phyloP scores from a whole-genome alignment of 2,888 invertebrate genomes.

The Ariolimax columbianus region DNA sequence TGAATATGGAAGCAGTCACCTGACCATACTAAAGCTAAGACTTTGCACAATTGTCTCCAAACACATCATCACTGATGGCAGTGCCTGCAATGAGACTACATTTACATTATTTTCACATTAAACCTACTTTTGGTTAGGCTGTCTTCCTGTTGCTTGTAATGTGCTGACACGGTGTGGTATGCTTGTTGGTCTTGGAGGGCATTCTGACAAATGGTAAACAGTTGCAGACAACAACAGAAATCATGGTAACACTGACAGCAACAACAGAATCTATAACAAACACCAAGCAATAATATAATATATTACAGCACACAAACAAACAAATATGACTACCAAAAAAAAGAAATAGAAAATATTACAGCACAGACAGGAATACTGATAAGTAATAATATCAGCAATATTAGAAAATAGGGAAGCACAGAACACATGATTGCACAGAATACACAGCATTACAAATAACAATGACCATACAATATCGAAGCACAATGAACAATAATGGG shows the following conservation, averaged over 20 bases:
- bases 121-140: slow-evolving; percentile 52
- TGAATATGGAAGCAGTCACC: too few relatives aligned
- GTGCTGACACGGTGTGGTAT: not conserved
- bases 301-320: not conserved
- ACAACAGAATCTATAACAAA: not conserved
- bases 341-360: not conserved
- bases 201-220: not conserved
- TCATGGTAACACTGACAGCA: not conserved
- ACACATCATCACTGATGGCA: too few relatives aligned
- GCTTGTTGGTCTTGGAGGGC: slow-evolving; percentile 29
- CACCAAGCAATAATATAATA: too few relatives aligned
- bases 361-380: not conserved
- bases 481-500: too few relatives aligned
- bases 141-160: slow-evolving; percentile 13
- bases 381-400: not conserved
- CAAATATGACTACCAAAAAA: not conserved
- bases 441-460: too few relatives aligned
- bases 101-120: not conserved
- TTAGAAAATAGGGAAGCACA: too few relatives aligned
- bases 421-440: too few relatives aligned
- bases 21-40: too few relatives aligned
- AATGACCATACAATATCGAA: too few relatives aligned
- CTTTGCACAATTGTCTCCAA: too few relatives aligned
- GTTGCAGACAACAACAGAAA: not conserved
- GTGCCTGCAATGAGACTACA: too few relatives aligned